Base-by-base conservation (phyloP, 1,140 invertebrate genomes). In the Caenorhabditis inopinata region DNA sequence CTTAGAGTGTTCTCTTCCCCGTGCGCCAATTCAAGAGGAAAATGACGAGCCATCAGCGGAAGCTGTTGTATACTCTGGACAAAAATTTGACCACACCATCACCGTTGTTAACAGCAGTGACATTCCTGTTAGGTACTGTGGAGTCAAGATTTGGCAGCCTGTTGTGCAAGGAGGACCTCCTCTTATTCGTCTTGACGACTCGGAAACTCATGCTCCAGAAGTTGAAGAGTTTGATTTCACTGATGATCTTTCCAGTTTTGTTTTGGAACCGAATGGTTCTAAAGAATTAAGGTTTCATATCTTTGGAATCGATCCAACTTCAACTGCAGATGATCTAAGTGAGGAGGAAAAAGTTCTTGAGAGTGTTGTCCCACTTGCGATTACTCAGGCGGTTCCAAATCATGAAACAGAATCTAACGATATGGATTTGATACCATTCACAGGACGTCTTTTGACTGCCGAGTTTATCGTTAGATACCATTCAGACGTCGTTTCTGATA, bases 371-470 rank as follows among this genome's bases (percentile, higher is more conserved):
- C 79, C 73, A 1, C 46, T 76, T 38, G 49, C 51, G 9, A 49
- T 25, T 9, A 76, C 73, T 4, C 23, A 25, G 5, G 74, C 74
- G 32, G 62, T 76, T 45, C 46, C 32, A 7, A 79, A 42, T 25
- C 14, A 32, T 16, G 74, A 77, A 42, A 38, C 35, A 73, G 80
- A 47, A 68, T 29, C 29, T 11, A 78, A 35, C 16, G 51, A 84
- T 38, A 87, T 86, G 74, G 87, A 88, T 75, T 49, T 88, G 27
- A 88, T 88, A 32, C 87, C 87, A 16, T 88, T 88, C 49, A 86
- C 83, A 16, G 87, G 87, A 32, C 27, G 87, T 29, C 79, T 88
- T 12, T 38, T 88, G 1, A 84, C 79, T 0, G 83, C 87, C 3
- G 85, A 87, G 16, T 82, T 88, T 46, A 62, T 79, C 1, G 85